Base-by-base conservation (phyloP, 53 echinoderm and acorn worm genomes). In the Patiria pectinifera region DNA sequence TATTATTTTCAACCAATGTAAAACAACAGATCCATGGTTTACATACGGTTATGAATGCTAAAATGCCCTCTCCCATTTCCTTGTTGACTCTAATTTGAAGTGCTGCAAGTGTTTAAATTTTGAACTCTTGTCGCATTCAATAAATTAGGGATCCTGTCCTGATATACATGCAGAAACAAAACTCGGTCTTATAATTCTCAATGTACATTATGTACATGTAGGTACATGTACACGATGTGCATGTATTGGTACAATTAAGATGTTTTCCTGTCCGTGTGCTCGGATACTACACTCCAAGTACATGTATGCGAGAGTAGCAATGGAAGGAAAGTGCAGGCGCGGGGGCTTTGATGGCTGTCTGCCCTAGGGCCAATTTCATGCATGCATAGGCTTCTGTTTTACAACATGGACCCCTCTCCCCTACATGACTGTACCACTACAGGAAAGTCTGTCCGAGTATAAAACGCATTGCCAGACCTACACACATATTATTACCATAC, bases 301-400 rank as follows among this genome's bases (percentile, higher is more conserved):
- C n/a, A n/a, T 3, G 69, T 69, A 69, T 69, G 69, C 69, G 21
- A 8, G n/a, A 21, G 69, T 69, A 21, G 69, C 69, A 69, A 43
- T 53, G 44, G 12, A 76, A 22, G 77, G 11, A 76, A 43, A 76
- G 77, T 76, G 35, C 77, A 76, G 77, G 21, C 25, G 44, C 3
- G 1, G 77, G n/a, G 77, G 77, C 25, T n/a, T 43, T 43, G n/a
- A 11, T 23, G 11, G 77, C 23, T n/a, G 23, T 80, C 48, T 45
- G 81, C 81, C 81, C 48, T 24, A 15, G 2, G 81, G 49, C 49
- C 81, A 80, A 80, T 80, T 80, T 80, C 81, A 80, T 80, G 81
- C 81, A 80, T 48, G 77, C 77, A 48, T 80, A 6, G 76, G 22
- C 76, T 76, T 24, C 76, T 76, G 25, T 35, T 76, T 23, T 76